Evolutionary conservation across 1,140 invertebrate species (phyloP).

Genomic region (Cardiocondyla obscurior): DNA sequence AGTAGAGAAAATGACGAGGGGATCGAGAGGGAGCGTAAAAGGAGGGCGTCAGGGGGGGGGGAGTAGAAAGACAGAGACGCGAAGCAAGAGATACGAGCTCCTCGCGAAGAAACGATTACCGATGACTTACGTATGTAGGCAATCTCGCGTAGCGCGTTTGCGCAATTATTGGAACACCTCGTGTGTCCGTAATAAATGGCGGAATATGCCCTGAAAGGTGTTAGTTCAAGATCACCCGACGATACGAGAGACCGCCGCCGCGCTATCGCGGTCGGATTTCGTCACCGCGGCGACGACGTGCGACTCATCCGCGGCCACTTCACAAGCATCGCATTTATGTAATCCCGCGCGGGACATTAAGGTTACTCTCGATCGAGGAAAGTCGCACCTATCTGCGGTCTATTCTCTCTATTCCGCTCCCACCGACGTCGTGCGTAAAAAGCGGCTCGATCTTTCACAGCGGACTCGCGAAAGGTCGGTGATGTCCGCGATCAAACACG

Average conservation of each 20-base stretch:
- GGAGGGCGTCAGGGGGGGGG: not conserved
- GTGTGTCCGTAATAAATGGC: constrained; percentile 77
- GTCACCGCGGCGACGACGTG: constrained; percentile 55
- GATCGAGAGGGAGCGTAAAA: not conserved
- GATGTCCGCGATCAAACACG: constrained; percentile 36
- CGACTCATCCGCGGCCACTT: constrained; percentile 56
- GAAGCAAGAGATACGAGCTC: constrained; percentile 48
- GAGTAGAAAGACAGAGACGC: not conserved
- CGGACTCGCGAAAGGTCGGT: constrained; percentile 52
- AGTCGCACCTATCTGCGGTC: constrained; percentile 56
- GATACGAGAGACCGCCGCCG: constrained; percentile 73
- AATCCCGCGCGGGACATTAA: constrained; percentile 64
- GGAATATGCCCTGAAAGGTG: constrained; percentile 80
- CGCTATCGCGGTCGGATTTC: constrained; percentile 68
- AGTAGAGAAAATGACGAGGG: not conserved
- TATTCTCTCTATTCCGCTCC: constrained; percentile 12
- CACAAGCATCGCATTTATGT: constrained; percentile 45
- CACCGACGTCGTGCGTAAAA: not conserved
- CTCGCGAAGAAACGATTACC: constrained; percentile 72
- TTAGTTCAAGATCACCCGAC: constrained; percentile 80
- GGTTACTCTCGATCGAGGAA: constrained; percentile 65
- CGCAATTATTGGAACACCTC: constrained; percentile 81
- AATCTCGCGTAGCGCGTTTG: constrained; percentile 76
- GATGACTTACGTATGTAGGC: constrained; percentile 78
- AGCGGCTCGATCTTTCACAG: constrained; percentile 11